Conservation (phyloP, 2,888 invertebrate species). For the Oscheius sp. region DNA sequence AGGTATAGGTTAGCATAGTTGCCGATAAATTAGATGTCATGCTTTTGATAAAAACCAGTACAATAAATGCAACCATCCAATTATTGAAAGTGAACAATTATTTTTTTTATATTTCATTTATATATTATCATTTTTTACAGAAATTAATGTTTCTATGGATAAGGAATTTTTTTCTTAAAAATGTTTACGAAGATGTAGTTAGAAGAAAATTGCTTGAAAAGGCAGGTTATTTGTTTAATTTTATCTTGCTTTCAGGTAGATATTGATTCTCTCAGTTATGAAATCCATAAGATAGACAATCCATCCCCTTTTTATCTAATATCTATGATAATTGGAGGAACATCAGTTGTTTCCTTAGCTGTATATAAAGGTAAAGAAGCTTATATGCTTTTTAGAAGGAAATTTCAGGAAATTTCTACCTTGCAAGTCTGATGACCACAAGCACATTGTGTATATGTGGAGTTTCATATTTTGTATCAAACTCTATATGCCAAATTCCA, state of each 20-base stretch:
- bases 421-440: too few relatives aligned
- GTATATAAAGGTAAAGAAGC: not conserved
- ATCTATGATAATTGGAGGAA: not conserved
- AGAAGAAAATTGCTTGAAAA: not conserved
- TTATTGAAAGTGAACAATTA: too few relatives aligned
- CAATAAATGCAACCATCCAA: too few relatives aligned
- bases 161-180: not conserved
- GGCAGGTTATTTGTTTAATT: not conserved
- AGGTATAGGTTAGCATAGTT: too few relatives aligned
- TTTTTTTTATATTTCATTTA: too few relatives aligned
- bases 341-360: not conserved
- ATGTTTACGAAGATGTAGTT: not conserved
- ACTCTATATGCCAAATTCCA: too few relatives aligned
- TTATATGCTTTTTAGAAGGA: not conserved
- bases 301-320: not conserved
- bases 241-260: constrained; percentile 4
- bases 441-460: too few relatives aligned
- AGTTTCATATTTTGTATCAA: too few relatives aligned
- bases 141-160: not conserved
- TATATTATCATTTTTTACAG: too few relatives aligned
- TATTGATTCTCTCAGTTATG: constrained; percentile 6
- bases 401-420: not conserved
- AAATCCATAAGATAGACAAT: not conserved
- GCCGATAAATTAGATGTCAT: too few relatives aligned
- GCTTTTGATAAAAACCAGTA: too few relatives aligned